A percentile compares a stretch with the other conserved stretches of the same genome.
phyloP scores from a whole-genome alignment of 2,888 invertebrate species.

The Micropterix aruncella region DNA sequence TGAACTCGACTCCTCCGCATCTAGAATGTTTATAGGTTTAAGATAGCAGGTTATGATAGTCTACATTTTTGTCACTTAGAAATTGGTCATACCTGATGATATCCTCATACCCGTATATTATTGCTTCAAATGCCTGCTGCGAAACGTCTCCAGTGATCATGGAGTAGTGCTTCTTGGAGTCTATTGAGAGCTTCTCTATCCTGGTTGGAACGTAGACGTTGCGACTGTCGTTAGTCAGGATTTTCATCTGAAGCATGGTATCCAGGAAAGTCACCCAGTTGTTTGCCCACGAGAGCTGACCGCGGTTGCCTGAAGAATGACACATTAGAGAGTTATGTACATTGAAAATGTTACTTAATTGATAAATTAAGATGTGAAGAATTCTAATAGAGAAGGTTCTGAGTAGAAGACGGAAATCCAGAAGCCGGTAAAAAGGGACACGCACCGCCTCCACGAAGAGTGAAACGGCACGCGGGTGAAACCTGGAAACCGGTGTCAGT shows the following conservation, averaged over 20 bases:
- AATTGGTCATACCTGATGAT: conserved; percentile 25
- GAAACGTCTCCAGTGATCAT: conserved; percentile 31
- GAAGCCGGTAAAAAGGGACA: too few relatives aligned
- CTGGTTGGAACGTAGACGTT: conserved; percentile 63
- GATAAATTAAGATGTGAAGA: too few relatives aligned
- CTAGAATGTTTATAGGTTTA: too few relatives aligned
- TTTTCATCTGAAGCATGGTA: conserved; percentile 72
- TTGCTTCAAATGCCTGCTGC: conserved; percentile 29
- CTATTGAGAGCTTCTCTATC: conserved; percentile 53
- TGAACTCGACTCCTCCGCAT: conserved; percentile 64
- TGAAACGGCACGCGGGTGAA: too few relatives aligned
- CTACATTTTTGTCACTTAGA: too few relatives aligned
- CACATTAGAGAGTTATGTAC: too few relatives aligned
- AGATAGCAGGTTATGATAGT: too few relatives aligned
- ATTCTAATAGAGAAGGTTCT: too few relatives aligned
- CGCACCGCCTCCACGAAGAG: too few relatives aligned
- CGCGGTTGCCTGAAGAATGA: conserved; percentile 25
- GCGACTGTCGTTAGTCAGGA: conserved; percentile 53
- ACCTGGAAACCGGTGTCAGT: too few relatives aligned
- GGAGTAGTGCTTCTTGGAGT: conserved; percentile 45
- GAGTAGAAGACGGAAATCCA: too few relatives aligned
- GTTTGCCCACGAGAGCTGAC: conserved; percentile 51
- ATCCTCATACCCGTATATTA: conserved; percentile 33
- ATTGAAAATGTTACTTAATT: too few relatives aligned
- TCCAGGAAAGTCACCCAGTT: conserved; percentile 87